These are phyloP conservation scores for Ramphastos sulfuratus DNA, from an alignment of 2,113 vertebrate genomes.

Conservation along the genomic window DNA sequence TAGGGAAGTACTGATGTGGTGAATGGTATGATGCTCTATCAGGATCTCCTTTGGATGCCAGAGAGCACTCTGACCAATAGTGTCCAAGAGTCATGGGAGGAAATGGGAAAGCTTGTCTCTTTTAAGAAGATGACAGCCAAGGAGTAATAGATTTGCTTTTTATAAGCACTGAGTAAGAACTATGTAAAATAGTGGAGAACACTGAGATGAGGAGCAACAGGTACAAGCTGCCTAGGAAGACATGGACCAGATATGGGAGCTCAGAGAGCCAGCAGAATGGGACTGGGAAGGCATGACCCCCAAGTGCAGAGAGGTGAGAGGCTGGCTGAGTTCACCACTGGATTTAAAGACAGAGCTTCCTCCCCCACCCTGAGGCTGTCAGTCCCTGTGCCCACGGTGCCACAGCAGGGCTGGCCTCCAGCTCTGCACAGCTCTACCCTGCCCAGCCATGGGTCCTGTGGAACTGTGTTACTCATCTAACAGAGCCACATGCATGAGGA, in stretches of 20 bases:
- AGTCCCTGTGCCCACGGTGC: not conserved
- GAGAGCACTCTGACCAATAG: not conserved
- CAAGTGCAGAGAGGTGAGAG: not conserved
- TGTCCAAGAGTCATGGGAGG: not conserved
- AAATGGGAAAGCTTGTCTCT: not conserved
- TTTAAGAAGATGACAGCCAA: not conserved
- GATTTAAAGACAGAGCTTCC: not conserved
- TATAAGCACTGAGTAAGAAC: rapidly evolving
- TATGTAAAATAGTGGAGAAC: not conserved
- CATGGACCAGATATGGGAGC: not conserved
- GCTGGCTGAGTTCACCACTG: not conserved
- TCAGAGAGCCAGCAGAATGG: not conserved
- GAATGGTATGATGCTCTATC: not conserved
- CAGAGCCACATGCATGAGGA: not conserved
- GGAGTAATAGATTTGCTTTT: not conserved
- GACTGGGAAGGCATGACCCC: not conserved
- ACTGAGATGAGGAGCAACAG: not conserved
- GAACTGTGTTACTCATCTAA: not conserved
- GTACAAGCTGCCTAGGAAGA: too few species aligned
- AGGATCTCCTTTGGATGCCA: not conserved
- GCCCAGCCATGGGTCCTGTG: not conserved
- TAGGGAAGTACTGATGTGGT: not conserved
- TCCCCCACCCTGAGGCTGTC: not conserved
- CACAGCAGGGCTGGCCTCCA: not conserved
- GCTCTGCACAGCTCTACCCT: not conserved